Base-by-base conservation (phyloP, 1,140 invertebrate genomes). In the Hyles vespertilio region DNA sequence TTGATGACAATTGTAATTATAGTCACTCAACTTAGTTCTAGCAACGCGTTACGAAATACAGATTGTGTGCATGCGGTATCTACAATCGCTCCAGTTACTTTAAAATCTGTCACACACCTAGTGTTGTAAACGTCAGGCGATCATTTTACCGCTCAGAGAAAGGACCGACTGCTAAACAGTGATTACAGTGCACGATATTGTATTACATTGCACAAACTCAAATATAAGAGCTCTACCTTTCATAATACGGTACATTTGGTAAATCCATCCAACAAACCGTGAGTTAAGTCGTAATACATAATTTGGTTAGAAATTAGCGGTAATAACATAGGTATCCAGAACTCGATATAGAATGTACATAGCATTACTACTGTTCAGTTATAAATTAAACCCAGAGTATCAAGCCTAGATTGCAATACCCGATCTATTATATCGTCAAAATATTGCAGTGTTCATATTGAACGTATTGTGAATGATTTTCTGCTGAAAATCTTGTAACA, bases 161-260 rank as follows among this genome's bases (percentile, higher is more conserved):
- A 69, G 63, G 63, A 56, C 61, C 52, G 56, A 12, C 52, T 63
- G 45, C 43, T 55, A 60, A 56, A 43, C 32, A 49, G 48, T 65
- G 58, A 68, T 66, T 72, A 66, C 61, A 49, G 51, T 51, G 53
- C 52, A 56, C 46, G 58, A 67, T 65, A 72, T 69, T 68, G 66
- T 68, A 65, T 65, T 65, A 65, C 61, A 53, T 61, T 65, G 63
- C 66, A 59, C 56, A 69, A 60, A 69, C 57, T 46, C 22, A 66
- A 48, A 53, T 60, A 59, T 56, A 44, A 56, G 52, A 55, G 49
- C 50, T 57, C 11, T 43, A 54, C 55, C 56, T 62, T 62, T 62
- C 65, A 59, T 65, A 61, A 61, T 61, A 61, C 36, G 34, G 49
- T 49, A 51, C 52, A 48, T 55, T 59, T 46, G 40, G 52, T 51